Percentiles rank a stretch among this genome's conserved stretches.
Evolutionary conservation across 2,113 vertebrate species (phyloP).

Genomic region (Manacus vitellinus): DNA sequence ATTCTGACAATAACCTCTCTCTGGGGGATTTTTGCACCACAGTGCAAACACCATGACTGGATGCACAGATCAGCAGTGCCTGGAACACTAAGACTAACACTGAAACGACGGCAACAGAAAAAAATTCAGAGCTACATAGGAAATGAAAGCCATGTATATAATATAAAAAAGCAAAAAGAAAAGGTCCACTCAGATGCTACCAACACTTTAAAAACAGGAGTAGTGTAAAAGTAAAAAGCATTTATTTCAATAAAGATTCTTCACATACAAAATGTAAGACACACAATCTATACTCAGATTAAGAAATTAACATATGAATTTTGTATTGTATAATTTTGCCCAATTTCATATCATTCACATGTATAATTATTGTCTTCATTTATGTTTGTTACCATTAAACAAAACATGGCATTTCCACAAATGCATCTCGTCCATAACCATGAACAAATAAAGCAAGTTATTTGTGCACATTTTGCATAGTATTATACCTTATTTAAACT

Average conservation of each 20-base stretch:
- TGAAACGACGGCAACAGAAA: accelerated
- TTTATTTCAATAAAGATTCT: background rate
- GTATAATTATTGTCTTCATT: background rate
- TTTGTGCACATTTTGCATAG: background rate
- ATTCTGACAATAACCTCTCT: background rate
- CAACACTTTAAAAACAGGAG: background rate
- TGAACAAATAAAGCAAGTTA: background rate
- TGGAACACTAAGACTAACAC: background rate
- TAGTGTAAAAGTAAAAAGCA: background rate
- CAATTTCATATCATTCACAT: background rate
- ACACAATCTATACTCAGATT: background rate
- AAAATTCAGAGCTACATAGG: background rate
- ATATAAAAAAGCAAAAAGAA: background rate
- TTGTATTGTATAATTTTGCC: background rate
- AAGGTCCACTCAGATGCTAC: background rate
- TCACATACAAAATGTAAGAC: background rate
- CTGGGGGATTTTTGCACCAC: background rate
- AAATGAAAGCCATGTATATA: background rate
- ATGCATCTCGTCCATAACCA: background rate
- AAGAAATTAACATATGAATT: background rate
- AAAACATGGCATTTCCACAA: slow-evolving; percentile 7
- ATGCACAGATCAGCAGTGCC: background rate
- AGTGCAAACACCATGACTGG: background rate
- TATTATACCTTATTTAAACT: background rate
- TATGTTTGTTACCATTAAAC: background rate